Percentiles rank a stretch among this genome's conserved stretches.
Conservation (phyloP, 2,113 vertebrate species). For the Grallaria varia region DNA sequence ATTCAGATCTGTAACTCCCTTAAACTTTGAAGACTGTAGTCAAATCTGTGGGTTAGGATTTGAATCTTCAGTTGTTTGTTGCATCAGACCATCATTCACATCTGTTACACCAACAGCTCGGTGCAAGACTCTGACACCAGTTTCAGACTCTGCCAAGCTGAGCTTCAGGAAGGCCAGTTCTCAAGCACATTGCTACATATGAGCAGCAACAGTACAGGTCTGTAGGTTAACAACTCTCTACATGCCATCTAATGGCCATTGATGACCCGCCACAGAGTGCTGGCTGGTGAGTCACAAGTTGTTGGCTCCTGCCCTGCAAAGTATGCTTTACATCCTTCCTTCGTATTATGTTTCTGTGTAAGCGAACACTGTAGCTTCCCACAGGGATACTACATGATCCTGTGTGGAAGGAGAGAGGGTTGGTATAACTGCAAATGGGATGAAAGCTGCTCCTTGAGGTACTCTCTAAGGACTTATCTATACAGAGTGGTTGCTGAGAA, state of each 20-base stretch:
- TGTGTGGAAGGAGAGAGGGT: neutral
- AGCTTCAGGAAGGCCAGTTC: neutral
- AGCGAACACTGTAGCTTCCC: neutral
- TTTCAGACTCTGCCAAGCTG: neutral
- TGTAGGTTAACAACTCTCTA: neutral
- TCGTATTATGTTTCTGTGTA: neutral
- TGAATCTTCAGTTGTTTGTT: neutral
- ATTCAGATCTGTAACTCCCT: slow-evolving; percentile 42
- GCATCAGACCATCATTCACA: neutral
- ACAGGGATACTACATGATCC: neutral
- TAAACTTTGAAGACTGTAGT: slow-evolving; percentile 21
- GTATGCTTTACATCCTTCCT: neutral
- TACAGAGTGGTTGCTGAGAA: neutral
- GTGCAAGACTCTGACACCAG: neutral
- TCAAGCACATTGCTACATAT: neutral
- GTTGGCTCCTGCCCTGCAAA: neutral
- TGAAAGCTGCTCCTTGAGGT: neutral
- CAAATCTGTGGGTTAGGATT: slow-evolving; percentile 44
- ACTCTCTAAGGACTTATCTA: neutral
- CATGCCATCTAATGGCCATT: neutral
- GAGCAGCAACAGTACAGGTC: neutral
- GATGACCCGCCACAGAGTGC: neutral
- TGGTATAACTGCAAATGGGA: neutral
- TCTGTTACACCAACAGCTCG: neutral
- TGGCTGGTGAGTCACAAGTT: neutral